Evolutionary conservation across 2,888 invertebrate species (phyloP), one percentile per base, ranked within the genome.

Genomic region (Pheosia tremula): DNA sequence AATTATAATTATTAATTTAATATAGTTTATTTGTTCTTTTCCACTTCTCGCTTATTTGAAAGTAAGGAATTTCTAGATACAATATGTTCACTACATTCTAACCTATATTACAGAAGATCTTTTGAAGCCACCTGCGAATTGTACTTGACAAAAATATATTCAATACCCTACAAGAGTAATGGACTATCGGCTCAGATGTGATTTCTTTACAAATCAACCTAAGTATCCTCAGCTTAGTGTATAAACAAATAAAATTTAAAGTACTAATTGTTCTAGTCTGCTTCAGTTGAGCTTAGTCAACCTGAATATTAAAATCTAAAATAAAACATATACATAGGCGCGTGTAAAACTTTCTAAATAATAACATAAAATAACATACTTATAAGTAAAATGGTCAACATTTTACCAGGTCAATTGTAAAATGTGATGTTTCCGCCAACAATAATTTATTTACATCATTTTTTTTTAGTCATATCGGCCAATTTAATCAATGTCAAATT

Each of bases 131-230:
- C 80, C 83, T 82, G 84, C 81, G 83, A 83, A 87, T 91, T 91
- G 91, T 91, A 91, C 92, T 91, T 91, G 81, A 81, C 75, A 81
- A 81, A 84, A 81, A 75, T 72, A 81, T 80, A 76, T 70, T 24
- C 41, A 36, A 45, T 56, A 56, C 7, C 71, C 77, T 77, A 73
- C 72, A 64, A 64, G 63, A 71, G 56, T 70, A 71, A 69, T 71
- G 68, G 24, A 72, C 72, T 70, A 70, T 68, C 73, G 76, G 67
- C 70, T 74, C 77, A 67, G 68, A 71, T 74, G 66, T 75, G 74
- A 79, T 79, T 78, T 79, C 69, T 75, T 80, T 67, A 79, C 83
- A 83, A 88, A 86, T 84, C 57, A 63, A 63, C 38, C n/a, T n/a
- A 45, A 45, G 36, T 13, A 59, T 50, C 62, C 45, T 59, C 59